Base-by-base conservation (phyloP, 2,113 vertebrate species). In the Cyprinodon tularosa region DNA sequence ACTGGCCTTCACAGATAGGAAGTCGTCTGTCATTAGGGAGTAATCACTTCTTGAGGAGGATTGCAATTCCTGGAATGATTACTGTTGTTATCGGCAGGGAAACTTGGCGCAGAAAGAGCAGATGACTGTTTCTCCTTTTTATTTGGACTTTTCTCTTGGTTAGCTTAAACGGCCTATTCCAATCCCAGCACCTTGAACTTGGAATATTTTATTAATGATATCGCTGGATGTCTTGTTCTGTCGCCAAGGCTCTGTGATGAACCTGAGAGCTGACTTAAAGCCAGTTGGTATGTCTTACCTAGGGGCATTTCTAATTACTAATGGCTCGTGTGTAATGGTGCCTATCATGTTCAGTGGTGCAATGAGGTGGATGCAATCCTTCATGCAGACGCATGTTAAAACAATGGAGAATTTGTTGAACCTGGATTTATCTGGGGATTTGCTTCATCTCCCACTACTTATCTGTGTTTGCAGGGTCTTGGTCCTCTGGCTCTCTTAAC, bases 1-100 rank as follows among this genome's bases (percentile, higher is more conserved):
- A 76, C 68, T 40, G 78, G 80, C 86, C 89, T 83, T 88, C 85
- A 22, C 65, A 78, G 89, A 92, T 84, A 91, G 92, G 92, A 93
- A 91, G 89, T 90, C 75, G 13, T 92, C 89, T 91, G 84, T 93
- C 91, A 89, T 87, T 87, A 85, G 75, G 74, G 85, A 78, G 74
- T 89, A 85, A 91, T 92, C 88, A 87, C 84, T 89, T 86, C 86
- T 90, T 50, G 75, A 89, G 86, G 79, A 90, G 86, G 78, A 78
- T 77, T 66, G 88, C 86, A 90, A 84, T 86, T 88, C 83, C 89
- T 88, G 86, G 84, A 89, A 91, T 90, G 84, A 91, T 90, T 85
- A 80, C 86, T 86, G 83, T 87, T 87, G 85, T 91, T 91, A 88
- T 90, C 86, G 68, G 63, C 78, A 86, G 83, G 81, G 81, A 91